These are phyloP conservation scores for Poecilia wingei DNA, from an alignment of 2,797 vertebrate species.

Conservation along the genomic window DNA sequence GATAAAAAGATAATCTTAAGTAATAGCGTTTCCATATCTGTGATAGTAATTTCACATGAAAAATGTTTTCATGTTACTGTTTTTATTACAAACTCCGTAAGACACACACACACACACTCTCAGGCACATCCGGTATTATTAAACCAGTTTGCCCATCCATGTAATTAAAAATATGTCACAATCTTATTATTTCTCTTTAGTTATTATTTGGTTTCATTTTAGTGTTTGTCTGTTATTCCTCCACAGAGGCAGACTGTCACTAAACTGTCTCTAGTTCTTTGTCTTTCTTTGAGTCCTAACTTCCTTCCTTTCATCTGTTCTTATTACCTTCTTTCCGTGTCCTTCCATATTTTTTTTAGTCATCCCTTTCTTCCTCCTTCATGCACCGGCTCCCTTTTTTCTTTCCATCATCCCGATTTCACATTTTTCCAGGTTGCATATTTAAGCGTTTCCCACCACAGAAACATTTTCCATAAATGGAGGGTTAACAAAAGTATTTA, in stretches of 20 bases:
- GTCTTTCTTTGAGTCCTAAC: background rate
- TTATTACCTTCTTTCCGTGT: background rate
- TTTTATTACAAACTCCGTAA: too few species aligned
- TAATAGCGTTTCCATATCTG: too few species aligned
- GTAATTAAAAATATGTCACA: background rate
- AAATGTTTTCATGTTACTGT: too few species aligned
- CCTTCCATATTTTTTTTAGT: background rate
- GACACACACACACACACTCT: background rate
- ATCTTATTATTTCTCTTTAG: background rate
- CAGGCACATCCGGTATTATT: background rate
- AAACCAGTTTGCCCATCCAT: background rate
- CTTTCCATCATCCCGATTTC: background rate
- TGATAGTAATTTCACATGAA: too few species aligned
- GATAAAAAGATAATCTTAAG: background rate
- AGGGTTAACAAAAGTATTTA: background rate
- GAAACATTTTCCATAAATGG: background rate
- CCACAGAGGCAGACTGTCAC: background rate
- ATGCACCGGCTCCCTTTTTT: background rate
- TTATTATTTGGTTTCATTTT: background rate
- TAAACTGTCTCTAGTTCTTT: background rate
- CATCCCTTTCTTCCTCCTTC: background rate
- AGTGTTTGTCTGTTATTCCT: background rate
- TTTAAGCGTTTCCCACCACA: background rate
- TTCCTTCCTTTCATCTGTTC: background rate
- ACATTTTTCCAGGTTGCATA: background rate